phyloP scores from a whole-genome alignment of 2,888 invertebrate species.

The Tillus elongatus region DNA sequence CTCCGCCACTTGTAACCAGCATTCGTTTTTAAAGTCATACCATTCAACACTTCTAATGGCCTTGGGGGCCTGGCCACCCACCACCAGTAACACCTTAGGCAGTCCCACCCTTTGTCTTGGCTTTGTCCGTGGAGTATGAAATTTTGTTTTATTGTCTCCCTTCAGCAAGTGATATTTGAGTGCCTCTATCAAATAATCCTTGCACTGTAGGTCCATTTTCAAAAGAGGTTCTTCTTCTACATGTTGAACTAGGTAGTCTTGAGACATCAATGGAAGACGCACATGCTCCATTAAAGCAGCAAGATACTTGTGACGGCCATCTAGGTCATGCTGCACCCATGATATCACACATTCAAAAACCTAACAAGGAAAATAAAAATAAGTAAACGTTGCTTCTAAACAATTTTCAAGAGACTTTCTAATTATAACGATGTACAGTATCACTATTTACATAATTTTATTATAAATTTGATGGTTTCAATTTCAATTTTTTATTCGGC shows the following conservation, averaged over 20 bases:
- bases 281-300: conserved; percentile 85
- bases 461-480: no score
- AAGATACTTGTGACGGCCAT: conserved; percentile 56
- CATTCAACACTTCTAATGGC: conserved; percentile 89
- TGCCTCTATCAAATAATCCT: conserved; percentile 90
- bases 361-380: conserved; percentile 34
- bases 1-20: conserved; percentile 79
- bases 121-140: conserved; percentile 68
- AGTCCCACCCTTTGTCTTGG: conserved; percentile 73
- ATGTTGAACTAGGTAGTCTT: conserved; percentile 78
- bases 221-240: conserved; percentile 82
- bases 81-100: conserved; percentile 55
- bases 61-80: conserved; percentile 92
- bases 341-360: conserved; percentile 77
- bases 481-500: no score
- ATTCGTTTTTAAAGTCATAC: conserved; percentile 74
- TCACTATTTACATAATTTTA: no score
- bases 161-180: conserved; percentile 86
- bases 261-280: conserved; percentile 80
- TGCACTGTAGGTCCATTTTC: conserved; percentile 71
- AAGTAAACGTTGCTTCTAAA: no score
- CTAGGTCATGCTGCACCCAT: conserved; percentile 67
- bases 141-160: conserved; percentile 67
- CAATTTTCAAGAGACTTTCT: no score
- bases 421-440: no score